These are phyloP conservation scores for Callionymus lyra DNA, from an alignment of 2,113 vertebrate genomes.

Conservation along the genomic window DNA sequence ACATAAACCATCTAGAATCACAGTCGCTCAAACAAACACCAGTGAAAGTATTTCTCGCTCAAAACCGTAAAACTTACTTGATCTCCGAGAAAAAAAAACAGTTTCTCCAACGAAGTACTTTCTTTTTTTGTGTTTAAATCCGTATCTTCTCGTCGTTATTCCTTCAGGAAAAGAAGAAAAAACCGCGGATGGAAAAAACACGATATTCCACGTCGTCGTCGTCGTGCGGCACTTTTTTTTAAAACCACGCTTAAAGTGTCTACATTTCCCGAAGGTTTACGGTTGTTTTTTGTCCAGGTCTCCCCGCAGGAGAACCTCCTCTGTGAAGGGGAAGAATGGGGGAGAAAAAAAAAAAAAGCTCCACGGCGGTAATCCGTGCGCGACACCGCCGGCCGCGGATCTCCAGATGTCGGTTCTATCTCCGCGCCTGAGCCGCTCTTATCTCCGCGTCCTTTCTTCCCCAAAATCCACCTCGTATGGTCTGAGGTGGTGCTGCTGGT, in stretches of 20 bases:
- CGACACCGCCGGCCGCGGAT: constrained; percentile 35
- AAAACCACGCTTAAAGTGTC: constrained; percentile 11
- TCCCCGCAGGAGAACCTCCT: constrained; percentile 12
- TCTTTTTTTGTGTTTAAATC: too few species aligned
- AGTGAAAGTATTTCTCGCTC: background rate
- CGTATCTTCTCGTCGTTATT: constrained; percentile 23
- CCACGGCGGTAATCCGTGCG: constrained; percentile 45
- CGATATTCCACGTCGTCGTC: constrained; percentile 35
- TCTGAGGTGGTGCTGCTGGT: too few species aligned
- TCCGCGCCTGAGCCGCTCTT: constrained; percentile 33
- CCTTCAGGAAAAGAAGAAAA: constrained; percentile 9
- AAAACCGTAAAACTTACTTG: too few species aligned
- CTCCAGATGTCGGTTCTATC: constrained; percentile 20
- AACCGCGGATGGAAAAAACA: constrained; percentile 1
- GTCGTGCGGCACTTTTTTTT: background rate
- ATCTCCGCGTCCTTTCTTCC: constrained; percentile 58
- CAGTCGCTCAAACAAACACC: constrained; percentile 4
- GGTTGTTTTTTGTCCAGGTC: constrained; percentile 37
- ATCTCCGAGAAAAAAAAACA: constrained; percentile 16
- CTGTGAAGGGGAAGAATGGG: constrained; percentile 9
- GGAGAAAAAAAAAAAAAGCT: background rate
- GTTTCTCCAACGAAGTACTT: too few species aligned
- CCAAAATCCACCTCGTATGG: constrained; percentile 46
- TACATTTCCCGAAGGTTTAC: constrained; percentile 33
- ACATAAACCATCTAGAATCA: too few species aligned